phyloP scores from a whole-genome alignment of 2,113 vertebrate genomes.

The Apteryx mantelli region DNA sequence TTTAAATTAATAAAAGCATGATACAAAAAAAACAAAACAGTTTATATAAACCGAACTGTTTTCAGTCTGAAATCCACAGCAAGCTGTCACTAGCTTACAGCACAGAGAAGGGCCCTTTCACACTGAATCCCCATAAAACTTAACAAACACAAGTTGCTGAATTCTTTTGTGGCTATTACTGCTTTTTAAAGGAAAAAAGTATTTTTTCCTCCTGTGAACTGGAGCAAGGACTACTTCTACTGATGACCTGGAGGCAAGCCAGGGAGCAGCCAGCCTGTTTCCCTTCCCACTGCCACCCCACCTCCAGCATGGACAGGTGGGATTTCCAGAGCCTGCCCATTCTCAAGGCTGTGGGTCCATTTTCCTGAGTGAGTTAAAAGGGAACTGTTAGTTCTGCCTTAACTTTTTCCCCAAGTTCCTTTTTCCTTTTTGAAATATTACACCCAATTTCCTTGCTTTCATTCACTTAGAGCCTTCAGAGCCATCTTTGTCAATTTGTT shows the following conservation, averaged over 20 bases:
- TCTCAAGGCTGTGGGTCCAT: neutral
- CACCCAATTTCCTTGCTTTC: neutral
- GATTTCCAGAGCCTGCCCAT: neutral
- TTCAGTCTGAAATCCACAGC: neutral
- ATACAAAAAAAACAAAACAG: neutral
- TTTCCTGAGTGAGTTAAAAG: neutral
- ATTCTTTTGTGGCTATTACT: neutral
- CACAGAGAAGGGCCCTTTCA: neutral
- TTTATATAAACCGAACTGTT: neutral
- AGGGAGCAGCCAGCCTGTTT: neutral
- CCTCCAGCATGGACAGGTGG: neutral
- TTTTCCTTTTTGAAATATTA: neutral
- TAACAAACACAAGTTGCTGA: neutral
- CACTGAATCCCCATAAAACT: neutral
- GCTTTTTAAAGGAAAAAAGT: neutral
- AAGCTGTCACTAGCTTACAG: neutral
- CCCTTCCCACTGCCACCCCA: neutral
- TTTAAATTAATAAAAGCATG: neutral
- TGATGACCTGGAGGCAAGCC: neutral
- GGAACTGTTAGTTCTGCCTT: neutral
- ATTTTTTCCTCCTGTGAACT: neutral
- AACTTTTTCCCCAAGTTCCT: neutral
- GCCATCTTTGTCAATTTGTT: conserved; percentile 37
- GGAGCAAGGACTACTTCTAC: neutral
- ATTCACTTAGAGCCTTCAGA: neutral